A percentile compares a stretch with the other conserved stretches of the same genome.
Conservation (phyloP, 2,888 invertebrate species). For the Coelopa pilipes region DNA sequence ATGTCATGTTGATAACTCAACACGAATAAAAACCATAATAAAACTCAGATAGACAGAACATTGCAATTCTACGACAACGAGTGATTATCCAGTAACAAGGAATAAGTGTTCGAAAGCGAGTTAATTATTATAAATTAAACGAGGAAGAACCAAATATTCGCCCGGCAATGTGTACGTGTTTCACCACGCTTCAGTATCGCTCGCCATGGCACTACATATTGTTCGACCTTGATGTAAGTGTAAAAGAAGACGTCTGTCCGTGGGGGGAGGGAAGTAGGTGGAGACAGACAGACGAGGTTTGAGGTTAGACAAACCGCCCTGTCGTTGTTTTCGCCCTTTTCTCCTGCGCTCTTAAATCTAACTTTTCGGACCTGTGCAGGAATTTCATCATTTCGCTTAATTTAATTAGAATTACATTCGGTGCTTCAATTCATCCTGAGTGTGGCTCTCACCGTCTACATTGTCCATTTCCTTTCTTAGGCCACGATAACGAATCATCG, state of each 20-base stretch:
- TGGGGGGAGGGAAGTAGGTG: neutral
- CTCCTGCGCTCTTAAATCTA: no score
- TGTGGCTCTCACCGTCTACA: no score
- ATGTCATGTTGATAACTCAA: neutral
- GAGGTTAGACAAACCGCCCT: neutral
- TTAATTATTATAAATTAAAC: slow-evolving; percentile 2
- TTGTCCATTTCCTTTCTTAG: no score
- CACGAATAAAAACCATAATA: neutral
- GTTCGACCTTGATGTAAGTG: slow-evolving; percentile 30
- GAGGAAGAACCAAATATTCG: neutral
- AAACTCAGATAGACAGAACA: neutral
- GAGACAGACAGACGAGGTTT: slow-evolving; percentile 9
- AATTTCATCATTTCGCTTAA: neutral
- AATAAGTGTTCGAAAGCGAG: neutral
- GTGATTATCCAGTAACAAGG: neutral
- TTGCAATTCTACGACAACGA: neutral
- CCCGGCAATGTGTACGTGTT: slow-evolving; percentile 16
- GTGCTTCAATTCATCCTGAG: neutral
- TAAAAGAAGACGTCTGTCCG: slow-evolving; percentile 1
- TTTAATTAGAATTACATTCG: neutral
- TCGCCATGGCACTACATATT: neutral
- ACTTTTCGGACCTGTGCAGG: neutral
- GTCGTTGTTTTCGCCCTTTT: no score
- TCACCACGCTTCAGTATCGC: slow-evolving; percentile 2
- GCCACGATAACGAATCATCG: no score